These are phyloP conservation scores for Solenodon paradoxus DNA, from an alignment of 2,113 vertebrate genomes.

Conservation along the genomic window DNA sequence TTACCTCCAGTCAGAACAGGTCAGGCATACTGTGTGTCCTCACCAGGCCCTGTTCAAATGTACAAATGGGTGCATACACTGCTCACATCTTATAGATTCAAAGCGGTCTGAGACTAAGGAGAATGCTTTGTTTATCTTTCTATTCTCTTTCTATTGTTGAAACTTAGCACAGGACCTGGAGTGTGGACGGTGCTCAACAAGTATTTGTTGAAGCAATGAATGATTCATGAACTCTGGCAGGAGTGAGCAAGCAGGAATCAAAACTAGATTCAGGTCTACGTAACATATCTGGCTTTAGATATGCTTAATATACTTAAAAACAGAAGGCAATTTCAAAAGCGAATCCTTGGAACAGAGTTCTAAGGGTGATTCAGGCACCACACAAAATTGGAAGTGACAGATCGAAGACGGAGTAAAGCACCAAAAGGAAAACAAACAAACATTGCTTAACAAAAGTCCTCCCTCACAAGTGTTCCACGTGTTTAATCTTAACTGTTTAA, in stretches of 20 bases:
- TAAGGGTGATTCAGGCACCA: neutral
- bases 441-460: neutral
- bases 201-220: neutral
- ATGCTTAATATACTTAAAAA: neutral
- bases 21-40: neutral
- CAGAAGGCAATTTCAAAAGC: neutral
- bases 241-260: neutral
- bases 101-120: neutral
- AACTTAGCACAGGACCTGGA: neutral
- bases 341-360: neutral
- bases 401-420: neutral
- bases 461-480: neutral
- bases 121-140: neutral
- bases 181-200: neutral
- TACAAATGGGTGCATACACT: neutral
- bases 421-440: neutral
- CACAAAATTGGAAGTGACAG: neutral
- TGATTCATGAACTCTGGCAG: neutral
- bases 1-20: neutral
- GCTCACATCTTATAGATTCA: too few species aligned
- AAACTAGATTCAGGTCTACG: neutral
- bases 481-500: neutral
- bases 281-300: neutral
- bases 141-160: too few species aligned
- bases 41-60: neutral